Base-by-base conservation (phyloP, 1,140 invertebrate species). In the Saccostrea glomerata region DNA sequence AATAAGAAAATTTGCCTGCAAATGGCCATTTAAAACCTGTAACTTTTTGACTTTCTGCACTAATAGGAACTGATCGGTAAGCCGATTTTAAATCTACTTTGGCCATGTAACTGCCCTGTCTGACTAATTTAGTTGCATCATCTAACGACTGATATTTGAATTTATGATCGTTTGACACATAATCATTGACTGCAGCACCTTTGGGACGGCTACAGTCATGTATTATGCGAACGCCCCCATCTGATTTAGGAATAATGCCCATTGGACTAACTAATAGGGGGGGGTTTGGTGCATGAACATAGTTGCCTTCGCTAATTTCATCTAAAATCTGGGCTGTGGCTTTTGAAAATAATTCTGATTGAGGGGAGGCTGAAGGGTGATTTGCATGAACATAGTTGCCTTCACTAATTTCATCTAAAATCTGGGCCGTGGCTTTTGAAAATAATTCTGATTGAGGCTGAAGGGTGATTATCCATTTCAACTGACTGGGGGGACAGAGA, bases 1-100 rank as follows among this genome's bases (percentile, higher is more conserved):
- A 20, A 36, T 56, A 83, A 12, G 82, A 12, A 30, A 58, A 25
- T 47, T 84, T 17, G 17, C 56, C 60, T 47, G 66, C 55, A 23
- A 87, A 87, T 11, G 9, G 40, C 86, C 86, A 89, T 84, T 86
- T 85, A 55, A 89, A 60, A 40, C 88, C 63, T 40, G 82, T 89
- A 63, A 89, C 36, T 17, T 25, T 47, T 23, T 86, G 70, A 30
- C 84, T 85, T 40, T 40, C 1, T 60, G 23, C 47, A n/a, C 82
- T 84, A 56, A 88, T 84, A 66, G 55, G 66, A 40, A 89, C 83
- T 9, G 63, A 86, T 13, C 77, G 13, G 82, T 89, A 89, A 60
- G 84, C 84, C 0, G 84, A 89, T 25, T 89, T 89, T 5, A 89
- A 40, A 30, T 86, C 84, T 13, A 86, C 77, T 55, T 89, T 89